phyloP scores from a whole-genome alignment of 2,888 invertebrate species.

The Aphidoletes aphidimyza region DNA sequence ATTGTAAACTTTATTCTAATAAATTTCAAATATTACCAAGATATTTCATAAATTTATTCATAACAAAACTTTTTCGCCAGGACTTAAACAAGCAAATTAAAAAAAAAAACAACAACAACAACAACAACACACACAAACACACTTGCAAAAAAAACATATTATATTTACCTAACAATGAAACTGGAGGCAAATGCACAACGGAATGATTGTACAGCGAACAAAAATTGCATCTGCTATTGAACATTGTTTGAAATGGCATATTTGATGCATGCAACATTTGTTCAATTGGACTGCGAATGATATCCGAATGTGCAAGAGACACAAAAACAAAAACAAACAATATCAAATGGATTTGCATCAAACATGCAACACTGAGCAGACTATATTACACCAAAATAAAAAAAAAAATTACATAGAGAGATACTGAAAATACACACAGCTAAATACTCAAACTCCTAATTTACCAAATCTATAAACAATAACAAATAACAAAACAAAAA shows the following conservation, averaged over 20 bases:
- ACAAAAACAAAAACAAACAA: too few relatives aligned
- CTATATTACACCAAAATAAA: not conserved
- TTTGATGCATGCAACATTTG: too few relatives aligned
- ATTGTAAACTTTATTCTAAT: slow-evolving; percentile 41
- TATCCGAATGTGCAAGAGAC: too few relatives aligned
- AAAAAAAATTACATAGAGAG: too few relatives aligned
- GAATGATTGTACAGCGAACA: too few relatives aligned
- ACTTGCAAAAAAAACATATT: not conserved
- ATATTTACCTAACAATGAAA: not conserved
- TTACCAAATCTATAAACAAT: not conserved
- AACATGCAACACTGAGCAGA: not conserved
- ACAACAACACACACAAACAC: not conserved
- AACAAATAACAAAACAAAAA: not conserved
- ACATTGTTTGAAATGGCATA: too few relatives aligned
- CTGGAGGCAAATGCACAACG: not conserved
- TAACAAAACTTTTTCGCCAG: slow-evolving; percentile 19
- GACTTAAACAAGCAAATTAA: slow-evolving; percentile 10
- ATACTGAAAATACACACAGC: too few relatives aligned
- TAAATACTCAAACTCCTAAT: slow-evolving; percentile 3
- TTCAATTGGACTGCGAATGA: too few relatives aligned
- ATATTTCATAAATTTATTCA: slow-evolving; percentile 43
- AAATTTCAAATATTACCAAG: not conserved
- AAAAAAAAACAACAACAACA: not conserved
- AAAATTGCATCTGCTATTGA: too few relatives aligned
- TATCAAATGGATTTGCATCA: too few relatives aligned